phyloP scores from a whole-genome alignment of 2,888 invertebrate genomes.

The Drosophila dives region DNA sequence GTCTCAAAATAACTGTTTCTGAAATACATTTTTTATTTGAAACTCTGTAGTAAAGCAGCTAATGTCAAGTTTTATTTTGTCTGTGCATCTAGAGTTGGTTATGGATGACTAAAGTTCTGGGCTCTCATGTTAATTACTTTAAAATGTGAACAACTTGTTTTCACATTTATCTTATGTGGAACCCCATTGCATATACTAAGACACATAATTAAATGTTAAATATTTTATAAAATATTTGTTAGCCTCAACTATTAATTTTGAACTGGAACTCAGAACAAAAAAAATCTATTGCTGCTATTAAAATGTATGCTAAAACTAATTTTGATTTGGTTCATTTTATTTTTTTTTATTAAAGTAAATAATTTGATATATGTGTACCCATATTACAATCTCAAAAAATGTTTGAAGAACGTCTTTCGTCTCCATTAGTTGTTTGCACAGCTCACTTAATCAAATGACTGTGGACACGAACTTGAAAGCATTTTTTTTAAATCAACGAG shows the following conservation, averaged over 20 bases:
- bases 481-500: not conserved
- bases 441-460: constrained; percentile 3
- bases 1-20: constrained; percentile 12
- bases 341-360: not conserved
- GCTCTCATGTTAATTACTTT: not conserved
- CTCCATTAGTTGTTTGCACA: not conserved
- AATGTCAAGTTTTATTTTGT: constrained; percentile 11
- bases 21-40: not conserved
- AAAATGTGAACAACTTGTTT: constrained; percentile 1
- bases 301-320: not conserved
- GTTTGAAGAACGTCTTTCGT: not conserved
- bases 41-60: constrained; percentile 19
- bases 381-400: not conserved
- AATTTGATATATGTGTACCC: not conserved
- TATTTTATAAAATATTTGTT: not conserved
- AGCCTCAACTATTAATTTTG: not conserved
- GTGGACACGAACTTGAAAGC: not conserved
- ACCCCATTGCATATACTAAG: not conserved
- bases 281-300: not conserved
- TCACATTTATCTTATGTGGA: not conserved
- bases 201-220: not conserved
- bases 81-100: not conserved
- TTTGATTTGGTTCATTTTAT: not conserved
- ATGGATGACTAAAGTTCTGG: not conserved
- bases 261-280: not conserved